These are phyloP conservation scores for Boloria euphrosyne DNA, from an alignment of 2,888 invertebrate genomes.

Conservation along the genomic window DNA sequence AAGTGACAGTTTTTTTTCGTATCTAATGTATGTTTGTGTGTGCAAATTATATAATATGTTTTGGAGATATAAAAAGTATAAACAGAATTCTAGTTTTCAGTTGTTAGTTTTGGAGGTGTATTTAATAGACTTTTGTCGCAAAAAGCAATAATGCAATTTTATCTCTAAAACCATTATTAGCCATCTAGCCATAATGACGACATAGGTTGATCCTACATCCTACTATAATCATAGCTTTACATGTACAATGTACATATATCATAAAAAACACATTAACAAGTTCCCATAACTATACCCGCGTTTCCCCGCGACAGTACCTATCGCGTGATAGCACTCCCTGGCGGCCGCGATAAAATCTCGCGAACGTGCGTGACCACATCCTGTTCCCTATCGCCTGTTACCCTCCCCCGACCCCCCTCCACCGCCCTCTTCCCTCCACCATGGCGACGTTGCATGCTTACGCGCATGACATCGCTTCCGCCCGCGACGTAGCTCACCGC, in stretches of 20 bases:
- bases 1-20: not conserved
- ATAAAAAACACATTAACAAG: not conserved
- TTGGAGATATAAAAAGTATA: too few species aligned
- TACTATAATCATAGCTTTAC: too few species aligned
- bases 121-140: too few species aligned
- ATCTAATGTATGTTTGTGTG: too few species aligned
- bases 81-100: too few species aligned
- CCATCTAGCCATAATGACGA: too few species aligned
- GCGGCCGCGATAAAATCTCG: conserved; percentile 47
- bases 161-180: too few species aligned
- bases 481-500: conserved; percentile 42
- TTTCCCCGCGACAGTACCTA: conserved; percentile 33
- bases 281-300: conserved; percentile 34
- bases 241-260: not conserved
- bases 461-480: conserved; percentile 43
- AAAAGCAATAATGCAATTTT: too few species aligned
- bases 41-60: too few species aligned
- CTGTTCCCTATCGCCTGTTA: conserved; percentile 49
- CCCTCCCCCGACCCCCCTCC: conserved; percentile 32
- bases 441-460: conserved; percentile 40
- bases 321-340: conserved; percentile 39
- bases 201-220: too few species aligned
- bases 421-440: conserved; percentile 13
- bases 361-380: conserved; percentile 70
- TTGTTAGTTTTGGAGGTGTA: too few species aligned